Conservation (phyloP, 2,113 vertebrate species). For the Actenoides hombroni region DNA sequence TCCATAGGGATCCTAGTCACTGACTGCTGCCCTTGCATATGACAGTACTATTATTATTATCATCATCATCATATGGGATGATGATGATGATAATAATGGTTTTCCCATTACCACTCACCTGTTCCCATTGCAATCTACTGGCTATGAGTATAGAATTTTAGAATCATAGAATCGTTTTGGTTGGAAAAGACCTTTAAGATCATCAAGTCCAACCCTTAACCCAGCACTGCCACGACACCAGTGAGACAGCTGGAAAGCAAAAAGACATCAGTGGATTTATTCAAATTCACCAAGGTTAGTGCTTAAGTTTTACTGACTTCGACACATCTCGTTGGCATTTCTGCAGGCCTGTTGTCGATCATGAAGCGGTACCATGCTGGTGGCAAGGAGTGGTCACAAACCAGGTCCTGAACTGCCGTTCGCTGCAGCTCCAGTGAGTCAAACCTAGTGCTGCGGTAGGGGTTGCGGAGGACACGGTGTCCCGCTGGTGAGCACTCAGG, state of each 20-base stretch:
- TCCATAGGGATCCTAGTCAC: neutral
- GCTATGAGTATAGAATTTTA: neutral
- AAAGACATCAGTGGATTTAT: neutral
- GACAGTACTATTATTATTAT: neutral
- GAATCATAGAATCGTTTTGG: neutral
- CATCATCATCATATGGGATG: rapidly evolving
- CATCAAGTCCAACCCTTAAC: neutral
- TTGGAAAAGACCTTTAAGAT: neutral
- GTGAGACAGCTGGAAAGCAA: neutral
- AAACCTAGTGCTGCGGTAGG: conserved; percentile 80
- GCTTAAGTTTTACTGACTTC: conserved; percentile 75
- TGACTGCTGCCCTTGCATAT: neutral
- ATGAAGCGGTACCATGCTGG: conserved; percentile 86
- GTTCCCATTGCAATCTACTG: neutral
- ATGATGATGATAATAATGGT: too few relatives aligned
- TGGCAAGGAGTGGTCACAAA: conserved; percentile 85
- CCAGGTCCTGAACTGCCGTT: conserved; percentile 74
- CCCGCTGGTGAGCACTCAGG: conserved; percentile 80
- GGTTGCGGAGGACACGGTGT: conserved; percentile 80
- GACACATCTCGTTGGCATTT: conserved; percentile 88
- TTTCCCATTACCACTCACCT: neutral
- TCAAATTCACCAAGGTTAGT: neutral
- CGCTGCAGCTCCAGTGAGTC: conserved; percentile 80
- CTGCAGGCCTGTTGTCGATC: conserved; percentile 81
- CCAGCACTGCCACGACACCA: too few relatives aligned